These are phyloP conservation scores for Stigmatopora nigra DNA, from an alignment of 2,113 vertebrate species.

Conservation along the genomic window DNA sequence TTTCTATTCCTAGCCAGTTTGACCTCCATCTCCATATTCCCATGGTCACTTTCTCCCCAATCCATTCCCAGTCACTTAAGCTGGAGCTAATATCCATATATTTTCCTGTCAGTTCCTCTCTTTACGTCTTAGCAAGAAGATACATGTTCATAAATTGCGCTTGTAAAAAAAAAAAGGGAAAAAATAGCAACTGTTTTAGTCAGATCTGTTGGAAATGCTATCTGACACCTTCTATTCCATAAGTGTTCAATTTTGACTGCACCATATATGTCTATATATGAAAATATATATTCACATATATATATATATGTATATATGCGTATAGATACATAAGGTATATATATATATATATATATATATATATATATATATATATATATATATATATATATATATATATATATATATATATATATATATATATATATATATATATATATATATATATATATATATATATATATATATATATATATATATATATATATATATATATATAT, in stretches of 20 bases:
- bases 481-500: neutral
- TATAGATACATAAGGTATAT: too few relatives aligned
- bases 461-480: too few relatives aligned
- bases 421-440: too few relatives aligned
- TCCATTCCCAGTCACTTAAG: neutral
- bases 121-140: neutral
- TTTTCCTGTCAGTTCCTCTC: neutral
- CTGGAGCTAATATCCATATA: slow-evolving; percentile 1
- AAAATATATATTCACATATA: too few relatives aligned
- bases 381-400: too few relatives aligned
- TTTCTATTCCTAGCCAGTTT: neutral
- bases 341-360: too few relatives aligned
- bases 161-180: neutral
- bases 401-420: too few relatives aligned
- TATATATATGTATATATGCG: too few relatives aligned
- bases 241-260: neutral
- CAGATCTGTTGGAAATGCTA: neutral
- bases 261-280: neutral
- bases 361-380: too few relatives aligned
- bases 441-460: too few relatives aligned
- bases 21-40: neutral
- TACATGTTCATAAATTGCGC: neutral
- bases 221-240: neutral
- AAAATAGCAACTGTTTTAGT: neutral
- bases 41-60: neutral